These are phyloP conservation scores for Cavia porcellus DNA, from an alignment of 2,113 vertebrate species.

Conservation along the genomic window DNA sequence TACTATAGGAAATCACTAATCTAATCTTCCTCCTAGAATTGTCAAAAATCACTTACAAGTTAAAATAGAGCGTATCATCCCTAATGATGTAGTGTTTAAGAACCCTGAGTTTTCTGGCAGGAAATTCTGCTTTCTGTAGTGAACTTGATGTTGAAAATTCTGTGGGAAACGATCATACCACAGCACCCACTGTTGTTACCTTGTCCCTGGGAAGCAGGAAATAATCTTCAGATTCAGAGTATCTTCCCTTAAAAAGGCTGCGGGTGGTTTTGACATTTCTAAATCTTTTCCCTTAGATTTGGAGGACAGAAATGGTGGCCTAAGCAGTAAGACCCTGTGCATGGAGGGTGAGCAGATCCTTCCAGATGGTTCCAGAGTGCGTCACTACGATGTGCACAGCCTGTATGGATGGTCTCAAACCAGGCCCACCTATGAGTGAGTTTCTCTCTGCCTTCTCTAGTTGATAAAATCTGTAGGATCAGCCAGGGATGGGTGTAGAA, in stretches of 20 bases:
- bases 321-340: constrained; percentile 92
- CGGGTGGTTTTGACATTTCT: neutral
- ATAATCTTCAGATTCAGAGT: neutral
- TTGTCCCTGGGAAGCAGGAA: neutral
- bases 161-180: neutral
- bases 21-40: too few species aligned
- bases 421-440: constrained; percentile 94
- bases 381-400: constrained; percentile 95
- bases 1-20: too few species aligned
- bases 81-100: neutral
- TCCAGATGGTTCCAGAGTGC: neutral
- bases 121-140: rapidly evolving
- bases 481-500: neutral
- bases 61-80: too few species aligned
- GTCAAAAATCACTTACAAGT: too few species aligned
- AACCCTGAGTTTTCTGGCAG: neutral
- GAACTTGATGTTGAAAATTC: neutral
- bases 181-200: neutral
- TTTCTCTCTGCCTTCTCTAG: neutral
- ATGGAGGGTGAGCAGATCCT: constrained; percentile 90
- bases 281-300: constrained; percentile 84
- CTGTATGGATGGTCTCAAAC: constrained; percentile 98
- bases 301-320: constrained; percentile 85
- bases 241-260: neutral
- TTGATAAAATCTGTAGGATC: rapidly evolving